Evolutionary conservation across 1,140 invertebrate species (phyloP).

Genomic region (Coboldia fuscipes): DNA sequence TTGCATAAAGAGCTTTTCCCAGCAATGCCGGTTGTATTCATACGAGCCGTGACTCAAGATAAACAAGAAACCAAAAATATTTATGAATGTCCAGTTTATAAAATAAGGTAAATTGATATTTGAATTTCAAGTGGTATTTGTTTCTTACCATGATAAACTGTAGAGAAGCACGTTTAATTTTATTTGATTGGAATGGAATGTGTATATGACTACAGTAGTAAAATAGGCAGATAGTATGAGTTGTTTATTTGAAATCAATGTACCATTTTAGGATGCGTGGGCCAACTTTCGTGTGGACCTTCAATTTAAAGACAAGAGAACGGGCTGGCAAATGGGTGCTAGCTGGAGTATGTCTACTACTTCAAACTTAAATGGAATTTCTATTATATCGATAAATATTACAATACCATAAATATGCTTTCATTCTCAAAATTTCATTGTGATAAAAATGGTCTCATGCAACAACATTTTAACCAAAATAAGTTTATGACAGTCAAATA

Average conservation of each 20-base stretch:
- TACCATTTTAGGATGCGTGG: slow-evolving; percentile 37
- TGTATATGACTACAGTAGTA: background rate
- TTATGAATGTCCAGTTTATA: slow-evolving; percentile 88
- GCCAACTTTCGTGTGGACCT: slow-evolving; percentile 88
- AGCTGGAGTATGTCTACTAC: slow-evolving; percentile 72
- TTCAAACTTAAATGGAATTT: slow-evolving; percentile 48
- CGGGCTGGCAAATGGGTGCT: slow-evolving; percentile 79
- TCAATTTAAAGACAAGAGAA: slow-evolving; percentile 79
- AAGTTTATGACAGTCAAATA: too few relatives aligned
- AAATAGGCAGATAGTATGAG: too few relatives aligned
- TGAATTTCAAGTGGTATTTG: background rate
- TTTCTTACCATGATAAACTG: too few relatives aligned
- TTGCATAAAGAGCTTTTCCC: slow-evolving; percentile 76
- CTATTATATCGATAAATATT: too few relatives aligned
- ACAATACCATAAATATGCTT: too few relatives aligned
- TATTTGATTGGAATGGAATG: background rate
- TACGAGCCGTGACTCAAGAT: slow-evolving; percentile 70
- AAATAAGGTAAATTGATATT: slow-evolving; percentile 39
- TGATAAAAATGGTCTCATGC: too few relatives aligned
- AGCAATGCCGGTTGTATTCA: slow-evolving; percentile 77
- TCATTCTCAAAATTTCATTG: too few relatives aligned
- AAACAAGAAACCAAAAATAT: slow-evolving; percentile 70
- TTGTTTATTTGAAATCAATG: background rate
- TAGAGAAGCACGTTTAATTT: too few relatives aligned
- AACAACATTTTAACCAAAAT: too few relatives aligned